Base-by-base conservation (phyloP, 1,140 invertebrate species). In the Drosophila micromelanica region DNA sequence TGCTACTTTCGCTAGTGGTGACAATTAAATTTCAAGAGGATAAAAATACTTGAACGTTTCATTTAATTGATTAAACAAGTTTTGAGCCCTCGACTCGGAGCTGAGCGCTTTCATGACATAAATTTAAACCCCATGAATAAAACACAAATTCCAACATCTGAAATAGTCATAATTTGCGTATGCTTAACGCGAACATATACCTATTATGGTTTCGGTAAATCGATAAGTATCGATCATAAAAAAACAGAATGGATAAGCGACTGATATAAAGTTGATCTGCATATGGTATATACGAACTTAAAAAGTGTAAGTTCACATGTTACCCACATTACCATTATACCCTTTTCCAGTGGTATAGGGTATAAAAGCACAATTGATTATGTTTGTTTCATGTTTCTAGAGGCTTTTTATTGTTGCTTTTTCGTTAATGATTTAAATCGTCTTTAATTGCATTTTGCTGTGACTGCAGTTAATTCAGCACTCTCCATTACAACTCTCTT, bases 381-480 rank as follows among this genome's bases (percentile, higher is more conserved):
- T 37, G 27, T 49, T 17, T 15, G 7, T 40, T 37, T 37, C 40
- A 56, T 35, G 17, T 63, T 13, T 17, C 8, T 1, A 30, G 13
- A 15, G 35, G 23, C 11, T 42, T 49, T 48, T 60, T 20, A 63
- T 32, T 43, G 11, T 23, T 23, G 13, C 13, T 3, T 15, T 40
- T 17, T 30, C 45, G 27, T 68, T n/a, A 56, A 13, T 35, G 40
- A 65, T 46, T 65, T 42, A 17, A 63, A 38, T 35, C 8, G 43
- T 35, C 20, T 51, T 71, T 64, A 71, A 71, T 71, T 64, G 37
- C 54, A 56, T 64, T 65, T 71, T 65, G 35, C 27, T 32, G 40
- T 32, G 49, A 52, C 23, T 63, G 15, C 42, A 20, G 45, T 40
- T 54, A n/a, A 40, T 42, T 42, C 12, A 8, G 40, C 51, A 15